Conservation (phyloP, 2,797 vertebrate genomes). For the Chelon labrosus region DNA sequence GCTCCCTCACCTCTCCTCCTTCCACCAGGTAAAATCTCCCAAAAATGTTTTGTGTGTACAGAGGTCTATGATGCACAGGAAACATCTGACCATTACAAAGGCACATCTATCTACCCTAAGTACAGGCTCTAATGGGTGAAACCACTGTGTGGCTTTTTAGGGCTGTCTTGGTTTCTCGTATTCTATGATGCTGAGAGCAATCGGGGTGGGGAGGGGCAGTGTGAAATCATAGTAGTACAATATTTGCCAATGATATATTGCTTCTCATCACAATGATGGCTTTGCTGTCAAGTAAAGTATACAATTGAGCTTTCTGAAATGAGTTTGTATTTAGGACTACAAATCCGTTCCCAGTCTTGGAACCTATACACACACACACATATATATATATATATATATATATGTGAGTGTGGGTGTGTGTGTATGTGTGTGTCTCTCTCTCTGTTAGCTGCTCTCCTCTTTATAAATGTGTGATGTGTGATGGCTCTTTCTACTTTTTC, state of each 20-base stretch:
- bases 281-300: conserved; percentile 45
- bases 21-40: conserved; percentile 88
- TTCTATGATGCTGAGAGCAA: conserved; percentile 52
- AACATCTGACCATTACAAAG: conserved; percentile 25
- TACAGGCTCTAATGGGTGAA: conserved; percentile 44
- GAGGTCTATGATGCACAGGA: conserved; percentile 18
- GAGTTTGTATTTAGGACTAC: conserved; percentile 26
- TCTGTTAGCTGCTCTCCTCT: conserved; percentile 52
- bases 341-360: conserved; percentile 51
- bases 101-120: conserved; percentile 52
- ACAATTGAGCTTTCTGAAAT: conserved; percentile 43
- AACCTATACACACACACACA: conserved; percentile 5
- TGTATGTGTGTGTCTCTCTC: conserved; percentile 32
- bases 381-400: conserved; percentile 13
- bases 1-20: conserved; percentile 93
- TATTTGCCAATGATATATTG: conserved; percentile 53
- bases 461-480: conserved; percentile 73
- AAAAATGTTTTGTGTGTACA: conserved; percentile 5
- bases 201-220: conserved; percentile 35
- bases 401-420: too few species aligned
- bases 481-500: conserved; percentile 68
- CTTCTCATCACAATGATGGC: conserved; percentile 39
- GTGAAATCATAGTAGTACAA: conserved; percentile 61
- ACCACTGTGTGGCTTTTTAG: conserved; percentile 52
- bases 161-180: conserved; percentile 41